A percentile compares a stretch with the other conserved stretches of the same genome.
These are phyloP conservation scores for Willisornis vidua DNA, from an alignment of 2,113 vertebrate species.

Conservation along the genomic window DNA sequence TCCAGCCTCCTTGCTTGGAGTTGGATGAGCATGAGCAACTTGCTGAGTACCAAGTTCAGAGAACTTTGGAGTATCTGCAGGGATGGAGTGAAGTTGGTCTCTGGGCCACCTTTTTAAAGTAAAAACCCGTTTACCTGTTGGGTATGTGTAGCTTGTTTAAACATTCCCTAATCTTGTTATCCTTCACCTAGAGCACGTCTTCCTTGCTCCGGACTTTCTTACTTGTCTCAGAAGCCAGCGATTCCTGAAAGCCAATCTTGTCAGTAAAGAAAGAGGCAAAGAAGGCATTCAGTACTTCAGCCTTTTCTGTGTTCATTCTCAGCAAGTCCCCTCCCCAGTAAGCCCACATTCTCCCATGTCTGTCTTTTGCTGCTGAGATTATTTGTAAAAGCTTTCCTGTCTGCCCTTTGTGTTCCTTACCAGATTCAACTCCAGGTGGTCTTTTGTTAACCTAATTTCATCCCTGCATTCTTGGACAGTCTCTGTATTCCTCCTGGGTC, in stretches of 20 bases:
- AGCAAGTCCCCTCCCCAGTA: not conserved
- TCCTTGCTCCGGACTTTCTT: not conserved
- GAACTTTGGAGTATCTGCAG: not conserved
- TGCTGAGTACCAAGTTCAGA: not conserved
- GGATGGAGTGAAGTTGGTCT: not conserved
- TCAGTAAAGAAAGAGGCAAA: not conserved
- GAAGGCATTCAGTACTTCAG: not conserved
- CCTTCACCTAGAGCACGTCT: not conserved
- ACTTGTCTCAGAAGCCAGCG: not conserved
- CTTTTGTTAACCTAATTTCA: not conserved
- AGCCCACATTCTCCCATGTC: not conserved
- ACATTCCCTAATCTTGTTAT: not conserved
- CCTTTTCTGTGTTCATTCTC: not conserved
- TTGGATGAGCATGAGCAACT: not conserved
- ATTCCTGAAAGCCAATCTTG: not conserved
- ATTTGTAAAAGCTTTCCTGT: not conserved
- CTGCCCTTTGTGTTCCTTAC: not conserved
- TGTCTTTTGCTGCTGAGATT: not conserved
- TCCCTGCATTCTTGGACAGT: not conserved
- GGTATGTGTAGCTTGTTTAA: not conserved
- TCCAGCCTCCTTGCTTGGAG: not conserved
- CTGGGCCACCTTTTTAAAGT: not conserved
- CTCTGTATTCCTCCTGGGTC: not conserved
- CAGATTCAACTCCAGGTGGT: not conserved
- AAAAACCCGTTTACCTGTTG: not conserved